phyloP scores from a whole-genome alignment of 2,888 invertebrate genomes.

The Diachrysia chrysitis region DNA sequence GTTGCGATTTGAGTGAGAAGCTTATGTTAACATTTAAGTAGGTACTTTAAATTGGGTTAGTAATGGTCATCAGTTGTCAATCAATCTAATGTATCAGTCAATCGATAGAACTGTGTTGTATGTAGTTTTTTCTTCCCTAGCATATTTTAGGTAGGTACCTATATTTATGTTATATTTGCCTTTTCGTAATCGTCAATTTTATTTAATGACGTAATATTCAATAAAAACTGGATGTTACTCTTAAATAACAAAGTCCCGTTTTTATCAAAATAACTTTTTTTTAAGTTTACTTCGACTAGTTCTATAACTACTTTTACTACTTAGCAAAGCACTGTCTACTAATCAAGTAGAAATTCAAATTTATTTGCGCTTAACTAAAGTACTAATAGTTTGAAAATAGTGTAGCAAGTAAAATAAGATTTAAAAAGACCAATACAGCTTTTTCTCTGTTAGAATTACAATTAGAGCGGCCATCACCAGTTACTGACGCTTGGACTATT shows the following conservation, averaged over 20 bases:
- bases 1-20: background rate
- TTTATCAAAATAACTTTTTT: no score
- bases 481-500: conserved; percentile 2
- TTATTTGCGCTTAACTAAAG: no score
- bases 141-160: no score
- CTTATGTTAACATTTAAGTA: background rate
- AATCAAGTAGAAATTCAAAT: no score
- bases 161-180: background rate
- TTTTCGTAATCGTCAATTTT: background rate
- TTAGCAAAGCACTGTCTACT: no score
- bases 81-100: background rate
- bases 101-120: background rate
- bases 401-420: background rate
- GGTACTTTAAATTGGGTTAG: background rate
- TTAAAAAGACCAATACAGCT: background rate
- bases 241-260: no score
- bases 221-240: background rate
- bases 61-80: background rate
- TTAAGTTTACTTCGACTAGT: no score
- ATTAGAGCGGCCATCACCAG: background rate
- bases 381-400: no score
- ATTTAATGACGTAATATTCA: background rate
- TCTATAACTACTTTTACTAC: no score
- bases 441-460: background rate
- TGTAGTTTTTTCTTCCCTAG: background rate